These are phyloP conservation scores for Labeo rohita DNA, from an alignment of 2,113 vertebrate genomes.

Conservation along the genomic window DNA sequence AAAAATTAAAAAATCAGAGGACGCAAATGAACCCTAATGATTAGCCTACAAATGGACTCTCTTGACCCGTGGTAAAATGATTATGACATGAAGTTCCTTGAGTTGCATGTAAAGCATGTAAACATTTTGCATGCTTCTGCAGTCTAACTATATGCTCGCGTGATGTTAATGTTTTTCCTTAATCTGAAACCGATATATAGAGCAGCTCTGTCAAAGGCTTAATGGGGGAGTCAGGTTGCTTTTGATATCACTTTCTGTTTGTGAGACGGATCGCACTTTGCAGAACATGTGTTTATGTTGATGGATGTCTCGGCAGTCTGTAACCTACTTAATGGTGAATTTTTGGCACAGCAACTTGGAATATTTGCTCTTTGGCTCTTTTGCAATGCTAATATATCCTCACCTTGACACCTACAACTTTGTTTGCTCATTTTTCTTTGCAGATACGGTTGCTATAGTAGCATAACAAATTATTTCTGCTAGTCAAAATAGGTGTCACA, in stretches of 20 bases:
- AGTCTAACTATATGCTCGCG: background rate
- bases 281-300: constrained; percentile 34
- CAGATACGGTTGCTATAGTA: constrained; percentile 61
- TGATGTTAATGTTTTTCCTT: background rate
- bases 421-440: constrained; percentile 20
- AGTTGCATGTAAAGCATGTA: background rate
- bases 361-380: constrained; percentile 13
- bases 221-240: background rate
- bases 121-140: background rate
- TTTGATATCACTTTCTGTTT: constrained; percentile 23
- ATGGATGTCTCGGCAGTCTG: constrained; percentile 25
- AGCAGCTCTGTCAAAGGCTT: background rate
- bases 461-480: constrained; percentile 62
- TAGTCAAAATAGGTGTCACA: background rate
- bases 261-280: background rate
- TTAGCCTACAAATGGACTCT: background rate
- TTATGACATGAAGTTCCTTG: background rate
- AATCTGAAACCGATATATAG: constrained; percentile 1
- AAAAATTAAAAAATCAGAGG: background rate
- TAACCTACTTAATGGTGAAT: constrained; percentile 15
- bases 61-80: background rate
- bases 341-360: background rate
- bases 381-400: constrained; percentile 10
- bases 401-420: background rate
- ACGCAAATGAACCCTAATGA: background rate